Conservation (phyloP, 2,888 invertebrate species). For the Saturnia japonica region DNA sequence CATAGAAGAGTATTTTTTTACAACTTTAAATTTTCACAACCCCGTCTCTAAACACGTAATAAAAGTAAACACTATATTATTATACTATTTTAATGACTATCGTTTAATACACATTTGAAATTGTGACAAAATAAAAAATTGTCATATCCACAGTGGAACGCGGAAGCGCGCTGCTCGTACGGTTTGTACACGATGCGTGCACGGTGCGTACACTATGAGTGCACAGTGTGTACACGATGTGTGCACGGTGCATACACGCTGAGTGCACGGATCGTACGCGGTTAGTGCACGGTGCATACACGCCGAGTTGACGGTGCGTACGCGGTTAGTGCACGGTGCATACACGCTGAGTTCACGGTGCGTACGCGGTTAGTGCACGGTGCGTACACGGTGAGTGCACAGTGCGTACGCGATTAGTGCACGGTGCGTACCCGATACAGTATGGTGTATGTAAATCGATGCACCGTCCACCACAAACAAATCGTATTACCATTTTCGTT, state of each 20-base stretch:
- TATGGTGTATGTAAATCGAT: background rate
- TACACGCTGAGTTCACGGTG: background rate
- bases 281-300: background rate
- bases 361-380: background rate
- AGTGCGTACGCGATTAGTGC: background rate
- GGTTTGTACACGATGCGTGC: background rate
- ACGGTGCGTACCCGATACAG: background rate
- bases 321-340: background rate
- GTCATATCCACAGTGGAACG: background rate
- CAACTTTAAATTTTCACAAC: background rate
- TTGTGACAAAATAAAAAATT: background rate
- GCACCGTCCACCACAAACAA: background rate
- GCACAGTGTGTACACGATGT: background rate
- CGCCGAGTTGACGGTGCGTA: too few relatives aligned
- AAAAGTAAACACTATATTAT: constrained; percentile 1
- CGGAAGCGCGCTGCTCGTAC: background rate
- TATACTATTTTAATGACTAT: background rate
- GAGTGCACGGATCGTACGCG: background rate
- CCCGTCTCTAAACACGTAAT: background rate
- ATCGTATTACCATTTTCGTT: background rate
- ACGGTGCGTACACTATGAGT: background rate
- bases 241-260: background rate
- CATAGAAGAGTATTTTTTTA: background rate
- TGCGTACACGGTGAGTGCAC: background rate
- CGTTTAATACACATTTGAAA: background rate